A percentile compares a stretch with the other conserved stretches of the same genome.
phyloP scores from a whole-genome alignment of 92 coral and sea anemone genomes.

The Bergia puertoricense region DNA sequence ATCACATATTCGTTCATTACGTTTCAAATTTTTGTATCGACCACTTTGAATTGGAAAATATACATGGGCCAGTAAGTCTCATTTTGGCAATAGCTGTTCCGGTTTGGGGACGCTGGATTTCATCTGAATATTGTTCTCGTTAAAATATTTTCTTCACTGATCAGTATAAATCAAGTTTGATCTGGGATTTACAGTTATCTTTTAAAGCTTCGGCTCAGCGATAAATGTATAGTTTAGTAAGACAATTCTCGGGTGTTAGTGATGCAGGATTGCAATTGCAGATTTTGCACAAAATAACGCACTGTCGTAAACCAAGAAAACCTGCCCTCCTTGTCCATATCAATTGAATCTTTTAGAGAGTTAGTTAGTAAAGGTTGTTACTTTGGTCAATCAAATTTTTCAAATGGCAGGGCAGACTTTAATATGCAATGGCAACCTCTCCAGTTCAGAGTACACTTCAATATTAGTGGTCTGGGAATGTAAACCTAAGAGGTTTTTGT shows the following conservation, averaged over 20 bases:
- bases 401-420: not conserved
- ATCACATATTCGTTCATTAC: not conserved
- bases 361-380: not conserved
- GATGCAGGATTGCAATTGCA: too few relatives aligned
- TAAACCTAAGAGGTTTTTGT: constrained; percentile 8
- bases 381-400: not conserved
- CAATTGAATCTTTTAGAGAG: not conserved
- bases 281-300: too few relatives aligned
- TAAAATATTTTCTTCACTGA: not conserved
- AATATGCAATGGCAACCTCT: constrained; percentile 8
- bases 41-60: not conserved
- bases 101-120: not conserved
- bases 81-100: not conserved
- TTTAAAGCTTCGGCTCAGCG: not conserved
- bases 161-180: not conserved
- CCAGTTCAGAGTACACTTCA: constrained; percentile 34
- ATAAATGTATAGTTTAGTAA: too few relatives aligned
- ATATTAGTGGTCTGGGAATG: constrained; percentile 11
- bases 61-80: not conserved
- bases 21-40: not conserved
- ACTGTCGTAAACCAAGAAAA: constrained; percentile 15
- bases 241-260: too few relatives aligned
- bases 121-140: constrained; percentile 7
- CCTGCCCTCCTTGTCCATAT: not conserved
- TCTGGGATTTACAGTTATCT: not conserved